These are phyloP conservation scores for Psittacula cyanocephala DNA, from an alignment of 2,113 vertebrate species.

Conservation along the genomic window DNA sequence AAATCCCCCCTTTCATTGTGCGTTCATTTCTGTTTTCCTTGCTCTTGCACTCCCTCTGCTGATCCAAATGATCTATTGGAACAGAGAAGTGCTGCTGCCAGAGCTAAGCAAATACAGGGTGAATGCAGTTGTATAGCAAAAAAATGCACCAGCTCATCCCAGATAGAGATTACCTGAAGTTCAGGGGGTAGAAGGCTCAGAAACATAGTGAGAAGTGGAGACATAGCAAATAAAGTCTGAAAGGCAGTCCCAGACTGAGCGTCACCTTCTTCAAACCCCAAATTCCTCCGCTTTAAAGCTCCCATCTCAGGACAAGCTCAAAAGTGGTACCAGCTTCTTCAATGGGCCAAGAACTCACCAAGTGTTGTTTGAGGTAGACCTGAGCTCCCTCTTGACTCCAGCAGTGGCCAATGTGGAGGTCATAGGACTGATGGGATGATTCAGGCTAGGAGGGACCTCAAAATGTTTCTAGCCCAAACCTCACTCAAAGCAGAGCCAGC, in stretches of 20 bases:
- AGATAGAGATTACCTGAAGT: background rate
- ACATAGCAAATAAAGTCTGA: background rate
- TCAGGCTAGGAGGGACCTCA: background rate
- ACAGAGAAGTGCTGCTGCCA: background rate
- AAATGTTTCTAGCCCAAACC: background rate
- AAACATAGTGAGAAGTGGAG: background rate
- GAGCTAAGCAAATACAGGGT: background rate
- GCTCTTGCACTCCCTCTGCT: constrained; percentile 62
- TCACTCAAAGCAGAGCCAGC: background rate
- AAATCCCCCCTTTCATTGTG: rapidly evolving
- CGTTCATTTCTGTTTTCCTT: background rate
- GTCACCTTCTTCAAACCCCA: background rate
- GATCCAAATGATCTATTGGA: background rate
- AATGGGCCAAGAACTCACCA: background rate
- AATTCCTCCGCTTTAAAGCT: background rate
- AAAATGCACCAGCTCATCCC: background rate
- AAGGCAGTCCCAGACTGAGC: background rate
- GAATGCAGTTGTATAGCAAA: background rate
- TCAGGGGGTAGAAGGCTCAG: background rate
- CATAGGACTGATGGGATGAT: background rate
- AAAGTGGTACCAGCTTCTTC: background rate
- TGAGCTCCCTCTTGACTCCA: background rate
- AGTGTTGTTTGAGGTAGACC: background rate
- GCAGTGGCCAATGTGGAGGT: background rate
- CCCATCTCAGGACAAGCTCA: background rate